Evolutionary conservation across 2,797 vertebrate species (phyloP).

Genomic region (Staurois parvus): DNA sequence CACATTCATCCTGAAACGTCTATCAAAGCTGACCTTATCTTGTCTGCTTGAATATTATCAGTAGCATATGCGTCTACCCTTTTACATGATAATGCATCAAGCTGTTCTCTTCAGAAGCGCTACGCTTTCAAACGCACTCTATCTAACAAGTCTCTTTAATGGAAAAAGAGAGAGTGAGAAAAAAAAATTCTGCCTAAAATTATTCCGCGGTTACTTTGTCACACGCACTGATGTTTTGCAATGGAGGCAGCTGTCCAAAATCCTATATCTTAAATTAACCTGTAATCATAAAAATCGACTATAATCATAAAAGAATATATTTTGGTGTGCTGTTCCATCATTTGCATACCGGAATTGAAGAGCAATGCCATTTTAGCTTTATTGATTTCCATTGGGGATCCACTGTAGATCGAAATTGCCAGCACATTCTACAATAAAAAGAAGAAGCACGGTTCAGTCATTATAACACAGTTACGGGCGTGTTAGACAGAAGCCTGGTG

Average conservation of each 20-base stretch:
- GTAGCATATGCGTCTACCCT: conserved; percentile 57
- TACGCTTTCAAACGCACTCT: conserved; percentile 34
- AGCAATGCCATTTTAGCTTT: not conserved
- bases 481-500: not conserved
- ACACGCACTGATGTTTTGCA: conserved; percentile 20
- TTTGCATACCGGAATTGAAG: conserved; percentile 25
- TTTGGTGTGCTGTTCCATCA: not conserved
- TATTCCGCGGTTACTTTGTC: conserved; percentile 39
- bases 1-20: conserved; percentile 45
- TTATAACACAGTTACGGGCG: conserved; percentile 5
- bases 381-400: conserved; percentile 29
- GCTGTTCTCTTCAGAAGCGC: conserved; percentile 50
- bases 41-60: conserved; percentile 56
- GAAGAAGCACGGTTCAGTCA: conserved; percentile 1
- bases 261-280: conserved; percentile 38
- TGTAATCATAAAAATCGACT: conserved; percentile 30
- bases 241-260: conserved; percentile 23
- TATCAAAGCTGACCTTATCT: conserved; percentile 62
- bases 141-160: conserved; percentile 49
- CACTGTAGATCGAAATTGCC: conserved; percentile 9
- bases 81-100: conserved; percentile 62
- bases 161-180: not conserved
- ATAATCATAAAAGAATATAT: conserved; percentile 38
- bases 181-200: conserved; percentile 35
- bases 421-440: conserved; percentile 4